Evolutionary conservation across 2,113 vertebrate genomes (phyloP).

Genomic region (Psittacara wagleri): DNA sequence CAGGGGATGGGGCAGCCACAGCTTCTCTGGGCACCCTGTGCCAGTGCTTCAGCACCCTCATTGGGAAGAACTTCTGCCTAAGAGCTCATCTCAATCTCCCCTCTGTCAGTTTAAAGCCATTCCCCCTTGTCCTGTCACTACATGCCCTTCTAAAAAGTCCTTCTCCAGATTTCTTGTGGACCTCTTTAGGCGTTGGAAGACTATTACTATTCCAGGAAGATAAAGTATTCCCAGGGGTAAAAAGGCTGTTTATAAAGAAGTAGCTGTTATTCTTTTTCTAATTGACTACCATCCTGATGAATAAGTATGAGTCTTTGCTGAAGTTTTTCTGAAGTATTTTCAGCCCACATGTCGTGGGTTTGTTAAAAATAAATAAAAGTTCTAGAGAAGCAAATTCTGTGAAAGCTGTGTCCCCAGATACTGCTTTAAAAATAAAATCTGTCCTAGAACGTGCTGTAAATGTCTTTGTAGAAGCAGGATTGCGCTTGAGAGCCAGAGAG

Average conservation of each 20-base stretch:
- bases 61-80: neutral
- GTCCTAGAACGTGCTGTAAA: neutral
- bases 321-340: constrained; percentile 23
- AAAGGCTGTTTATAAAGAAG: neutral
- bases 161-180: neutral
- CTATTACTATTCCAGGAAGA: neutral
- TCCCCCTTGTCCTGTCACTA: neutral
- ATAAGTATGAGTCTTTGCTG: neutral
- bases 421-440: neutral
- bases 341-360: neutral
- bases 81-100: neutral
- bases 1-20: neutral
- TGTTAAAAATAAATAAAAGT: constrained; percentile 60
- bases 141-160: neutral
- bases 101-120: neutral
- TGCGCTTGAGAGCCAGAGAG: neutral
- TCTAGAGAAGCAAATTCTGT: constrained; percentile 1
- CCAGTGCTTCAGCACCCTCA: neutral
- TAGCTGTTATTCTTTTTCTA: neutral
- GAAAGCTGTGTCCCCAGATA: neutral
- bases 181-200: neutral
- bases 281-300: neutral
- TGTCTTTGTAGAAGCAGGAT: neutral
- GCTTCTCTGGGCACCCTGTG: neutral
- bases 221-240: neutral